Conservation (phyloP, 2,797 vertebrate genomes). For the Poecile montanus region DNA sequence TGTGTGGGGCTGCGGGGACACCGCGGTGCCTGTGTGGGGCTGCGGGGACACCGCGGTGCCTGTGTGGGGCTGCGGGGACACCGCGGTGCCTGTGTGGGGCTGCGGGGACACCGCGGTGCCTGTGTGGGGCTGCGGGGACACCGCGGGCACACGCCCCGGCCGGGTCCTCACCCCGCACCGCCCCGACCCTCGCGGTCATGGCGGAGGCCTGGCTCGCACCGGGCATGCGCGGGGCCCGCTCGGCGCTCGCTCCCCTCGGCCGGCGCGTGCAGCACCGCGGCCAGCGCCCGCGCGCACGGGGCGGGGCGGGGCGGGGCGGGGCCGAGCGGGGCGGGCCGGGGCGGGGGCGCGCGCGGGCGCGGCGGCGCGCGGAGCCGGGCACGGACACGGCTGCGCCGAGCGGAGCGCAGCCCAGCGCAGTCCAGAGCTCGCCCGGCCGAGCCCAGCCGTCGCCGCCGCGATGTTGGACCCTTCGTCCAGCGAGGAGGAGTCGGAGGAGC, state of each 20-base stretch:
- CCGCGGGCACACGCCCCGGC: no score
- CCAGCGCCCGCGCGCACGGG: conserved; percentile 8
- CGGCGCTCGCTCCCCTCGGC: neutral
- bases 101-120: neutral
- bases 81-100: neutral
- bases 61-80: neutral
- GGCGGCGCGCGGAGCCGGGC: neutral
- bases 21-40: fast-evolving
- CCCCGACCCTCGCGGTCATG: neutral
- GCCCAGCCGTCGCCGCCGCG: conserved; percentile 38
- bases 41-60: fast-evolving
- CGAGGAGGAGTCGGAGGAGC: conserved; percentile 93
- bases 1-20: no score
- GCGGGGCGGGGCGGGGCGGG: neutral
- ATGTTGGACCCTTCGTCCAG: conserved; percentile 98
- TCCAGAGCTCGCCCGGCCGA: neutral
- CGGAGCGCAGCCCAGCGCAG: conserved; percentile 81
- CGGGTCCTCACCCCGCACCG: fast-evolving
- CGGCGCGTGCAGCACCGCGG: conserved; percentile 39
- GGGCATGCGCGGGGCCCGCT: neutral
- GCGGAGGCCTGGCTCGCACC: neutral
- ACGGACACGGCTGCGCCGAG: conserved; percentile 75
- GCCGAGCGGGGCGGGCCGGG: no score
- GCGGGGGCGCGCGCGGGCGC: neutral
- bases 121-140: neutral